Evolutionary conservation across 2,888 invertebrate species (phyloP).

Genomic region (Hirtodrosophila trivittata): DNA sequence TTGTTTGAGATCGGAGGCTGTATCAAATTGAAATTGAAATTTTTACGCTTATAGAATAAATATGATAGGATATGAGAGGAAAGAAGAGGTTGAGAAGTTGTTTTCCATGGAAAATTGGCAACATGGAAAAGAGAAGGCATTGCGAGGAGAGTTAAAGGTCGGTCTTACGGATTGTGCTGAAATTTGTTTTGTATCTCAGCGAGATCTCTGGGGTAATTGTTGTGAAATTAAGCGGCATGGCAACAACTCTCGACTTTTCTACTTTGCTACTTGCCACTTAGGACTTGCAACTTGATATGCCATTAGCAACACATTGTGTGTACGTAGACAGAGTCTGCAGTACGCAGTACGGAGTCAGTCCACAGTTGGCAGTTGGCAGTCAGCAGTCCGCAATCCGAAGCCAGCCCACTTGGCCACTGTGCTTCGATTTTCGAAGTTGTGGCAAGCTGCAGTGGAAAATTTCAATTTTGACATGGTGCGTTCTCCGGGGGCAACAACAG

Average conservation of each 20-base stretch:
- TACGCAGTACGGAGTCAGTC: slow-evolving; percentile 3
- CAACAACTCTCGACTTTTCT: slow-evolving; percentile 28
- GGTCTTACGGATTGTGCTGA: not conserved
- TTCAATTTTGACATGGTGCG: slow-evolving; percentile 72
- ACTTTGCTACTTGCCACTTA: slow-evolving; percentile 24
- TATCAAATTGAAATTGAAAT: too few relatives aligned
- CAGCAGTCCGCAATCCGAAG: slow-evolving; percentile 14
- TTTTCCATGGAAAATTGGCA: not conserved
- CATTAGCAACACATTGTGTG: slow-evolving; percentile 55
- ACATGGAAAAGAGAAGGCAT: not conserved
- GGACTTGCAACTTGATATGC: slow-evolving; percentile 53
- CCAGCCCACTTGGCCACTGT: slow-evolving; percentile 54
- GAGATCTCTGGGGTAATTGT: slow-evolving; percentile 41
- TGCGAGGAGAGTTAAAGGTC: not conserved
- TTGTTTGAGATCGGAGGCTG: too few relatives aligned
- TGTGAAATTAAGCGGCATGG: slow-evolving; percentile 50
- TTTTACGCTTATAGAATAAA: too few relatives aligned
- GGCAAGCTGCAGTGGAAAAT: slow-evolving; percentile 72
- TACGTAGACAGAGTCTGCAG: slow-evolving; percentile 18
- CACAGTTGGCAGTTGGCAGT: slow-evolving; percentile 7
- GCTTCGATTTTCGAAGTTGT: slow-evolving; percentile 67
- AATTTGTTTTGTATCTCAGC: slow-evolving; percentile 17
- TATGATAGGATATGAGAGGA: too few relatives aligned
- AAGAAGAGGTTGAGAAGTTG: too few relatives aligned
- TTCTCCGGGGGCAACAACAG: slow-evolving; percentile 52